Percentiles rank a stretch among this genome's conserved stretches.
These are phyloP conservation scores for Dryomyza anilis DNA, from an alignment of 2,888 invertebrate species.

Conservation along the genomic window DNA sequence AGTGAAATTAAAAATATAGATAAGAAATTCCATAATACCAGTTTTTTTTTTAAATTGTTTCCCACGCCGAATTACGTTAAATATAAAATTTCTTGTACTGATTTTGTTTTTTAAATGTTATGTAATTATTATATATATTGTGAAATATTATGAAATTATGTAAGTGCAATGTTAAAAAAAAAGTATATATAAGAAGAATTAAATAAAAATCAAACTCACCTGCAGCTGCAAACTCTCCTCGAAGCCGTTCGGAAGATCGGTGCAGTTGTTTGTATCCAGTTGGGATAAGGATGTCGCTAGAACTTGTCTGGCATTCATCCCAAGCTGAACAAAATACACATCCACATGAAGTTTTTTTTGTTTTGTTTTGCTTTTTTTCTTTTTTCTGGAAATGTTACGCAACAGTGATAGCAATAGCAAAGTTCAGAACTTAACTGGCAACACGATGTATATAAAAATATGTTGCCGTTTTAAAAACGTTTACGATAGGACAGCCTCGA, in stretches of 20 bases:
- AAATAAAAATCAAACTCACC: constrained; percentile 31
- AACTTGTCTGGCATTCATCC: constrained; percentile 57
- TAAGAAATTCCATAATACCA: no score
- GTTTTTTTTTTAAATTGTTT: no score
- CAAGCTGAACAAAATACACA: constrained; percentile 33
- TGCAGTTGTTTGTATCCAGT: constrained; percentile 50
- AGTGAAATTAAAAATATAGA: no score
- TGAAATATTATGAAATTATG: not conserved
- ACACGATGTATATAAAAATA: not conserved
- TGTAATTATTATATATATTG: no score
- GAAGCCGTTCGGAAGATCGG: constrained; percentile 44
- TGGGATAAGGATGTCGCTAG: constrained; percentile 57
- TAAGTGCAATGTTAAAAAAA: not conserved
- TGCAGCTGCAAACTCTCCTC: constrained; percentile 53
- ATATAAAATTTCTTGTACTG: no score
- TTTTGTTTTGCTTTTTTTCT: no score
- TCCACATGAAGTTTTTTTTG: not conserved
- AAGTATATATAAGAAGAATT: not conserved
- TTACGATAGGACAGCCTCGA: no score
- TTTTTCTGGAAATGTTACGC: not conserved
- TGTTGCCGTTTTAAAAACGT: no score
- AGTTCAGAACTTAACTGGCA: not conserved
- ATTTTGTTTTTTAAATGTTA: no score
- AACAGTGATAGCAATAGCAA: not conserved
- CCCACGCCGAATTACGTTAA: no score